phyloP scores from a whole-genome alignment of 2,797 vertebrate genomes.

The Sebastes trivittatus region DNA sequence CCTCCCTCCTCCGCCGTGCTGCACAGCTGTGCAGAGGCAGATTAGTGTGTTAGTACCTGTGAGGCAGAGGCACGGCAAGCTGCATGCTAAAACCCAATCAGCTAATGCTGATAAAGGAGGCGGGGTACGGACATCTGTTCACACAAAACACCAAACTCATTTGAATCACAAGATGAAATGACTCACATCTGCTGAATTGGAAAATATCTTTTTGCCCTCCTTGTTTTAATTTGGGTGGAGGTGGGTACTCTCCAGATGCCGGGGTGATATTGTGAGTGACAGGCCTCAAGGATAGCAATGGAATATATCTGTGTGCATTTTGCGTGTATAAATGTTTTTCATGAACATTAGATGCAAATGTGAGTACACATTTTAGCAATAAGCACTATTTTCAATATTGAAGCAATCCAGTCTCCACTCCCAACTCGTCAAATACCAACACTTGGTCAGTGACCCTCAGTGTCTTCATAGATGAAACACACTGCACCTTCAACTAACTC shows the following conservation, averaged over 20 bases:
- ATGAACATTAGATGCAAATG: not conserved
- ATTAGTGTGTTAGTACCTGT: conserved; percentile 86
- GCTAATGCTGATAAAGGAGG: conserved; percentile 89
- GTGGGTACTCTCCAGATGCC: conserved; percentile 70
- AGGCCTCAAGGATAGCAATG: conserved; percentile 36
- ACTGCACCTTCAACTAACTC: not conserved
- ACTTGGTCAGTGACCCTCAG: not conserved
- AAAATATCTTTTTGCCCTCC: conserved; percentile 83
- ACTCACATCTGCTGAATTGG: conserved; percentile 87
- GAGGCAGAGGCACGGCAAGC: conserved; percentile 80
- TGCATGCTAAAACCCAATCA: conserved; percentile 88
- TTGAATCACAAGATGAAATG: conserved; percentile 88
- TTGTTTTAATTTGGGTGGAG: conserved; percentile 80
- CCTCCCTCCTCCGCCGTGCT: conserved; percentile 56
- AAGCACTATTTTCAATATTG: not conserved
- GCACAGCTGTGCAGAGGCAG: conserved; percentile 83
- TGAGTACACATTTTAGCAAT: not conserved
- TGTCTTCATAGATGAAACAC: not conserved
- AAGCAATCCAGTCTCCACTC: not conserved
- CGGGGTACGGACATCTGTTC: conserved; percentile 87
- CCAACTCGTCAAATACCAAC: not conserved
- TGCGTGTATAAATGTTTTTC: not conserved
- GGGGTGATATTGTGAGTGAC: conserved; percentile 63
- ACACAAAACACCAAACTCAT: conserved; percentile 87
- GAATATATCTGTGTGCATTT: conserved; percentile 11